These are phyloP conservation scores for Paralinhomoeus sp. DNA, from an alignment of 2,888 invertebrate genomes.

Conservation along the genomic window DNA sequence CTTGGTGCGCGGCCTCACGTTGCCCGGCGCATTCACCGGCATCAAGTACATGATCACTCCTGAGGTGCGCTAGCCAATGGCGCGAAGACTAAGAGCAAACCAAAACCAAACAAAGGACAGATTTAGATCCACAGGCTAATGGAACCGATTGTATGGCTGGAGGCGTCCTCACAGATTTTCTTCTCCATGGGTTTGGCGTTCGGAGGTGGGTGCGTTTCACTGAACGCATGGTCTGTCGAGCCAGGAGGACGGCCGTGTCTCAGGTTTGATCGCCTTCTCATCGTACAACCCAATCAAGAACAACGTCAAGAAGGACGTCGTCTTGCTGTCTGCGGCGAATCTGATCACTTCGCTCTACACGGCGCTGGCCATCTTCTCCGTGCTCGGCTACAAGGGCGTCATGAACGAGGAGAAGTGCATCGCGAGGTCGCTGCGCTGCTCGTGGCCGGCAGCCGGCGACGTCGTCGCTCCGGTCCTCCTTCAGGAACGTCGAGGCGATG, in stretches of 20 bases:
- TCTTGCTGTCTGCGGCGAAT: slow-evolving; percentile 70
- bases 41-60: slow-evolving; percentile 73
- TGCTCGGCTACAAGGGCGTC: slow-evolving; percentile 83
- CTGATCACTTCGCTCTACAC: slow-evolving; percentile 81
- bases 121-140: slow-evolving; percentile 53
- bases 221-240: not conserved
- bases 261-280: slow-evolving; percentile 63
- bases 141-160: slow-evolving; percentile 74
- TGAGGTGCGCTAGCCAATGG: slow-evolving; percentile 39
- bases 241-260: not conserved
- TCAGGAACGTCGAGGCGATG: no score
- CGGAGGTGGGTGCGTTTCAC: slow-evolving; percentile 39
- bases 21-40: slow-evolving; percentile 63
- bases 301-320: slow-evolving; percentile 72
- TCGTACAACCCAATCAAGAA: slow-evolving; percentile 83
- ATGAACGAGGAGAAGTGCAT: slow-evolving; percentile 64
- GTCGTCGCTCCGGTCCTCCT: no score
- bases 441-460: no score
- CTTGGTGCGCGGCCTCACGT: slow-evolving; percentile 64
- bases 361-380: slow-evolving; percentile 76
- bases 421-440: slow-evolving; percentile 43
- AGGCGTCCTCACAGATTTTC: slow-evolving; percentile 87
- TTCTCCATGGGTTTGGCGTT: slow-evolving; percentile 84
- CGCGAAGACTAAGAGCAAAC: no score
- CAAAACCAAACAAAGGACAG: no score